Evolutionary conservation across 2,797 vertebrate genomes (phyloP).

Genomic region (Poeciliopsis paucimaculata): DNA sequence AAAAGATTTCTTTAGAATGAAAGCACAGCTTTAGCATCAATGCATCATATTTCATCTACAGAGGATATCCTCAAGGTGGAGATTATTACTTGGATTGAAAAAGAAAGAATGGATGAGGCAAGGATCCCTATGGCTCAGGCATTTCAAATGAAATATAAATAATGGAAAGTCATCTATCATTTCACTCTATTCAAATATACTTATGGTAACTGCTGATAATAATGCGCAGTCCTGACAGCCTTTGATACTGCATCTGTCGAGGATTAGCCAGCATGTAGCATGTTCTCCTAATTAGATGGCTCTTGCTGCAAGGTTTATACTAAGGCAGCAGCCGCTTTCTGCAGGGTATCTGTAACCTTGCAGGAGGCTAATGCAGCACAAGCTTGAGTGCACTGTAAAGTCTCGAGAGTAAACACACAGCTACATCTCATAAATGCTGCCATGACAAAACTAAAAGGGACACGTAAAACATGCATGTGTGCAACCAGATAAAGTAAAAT

Average conservation of each 20-base stretch:
- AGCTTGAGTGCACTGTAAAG: constrained; percentile 18
- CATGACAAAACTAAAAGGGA: constrained; percentile 15
- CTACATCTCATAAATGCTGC: constrained; percentile 13
- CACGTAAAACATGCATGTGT: constrained; percentile 1
- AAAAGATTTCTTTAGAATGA: constrained; percentile 33
- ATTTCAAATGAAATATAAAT: constrained; percentile 60
- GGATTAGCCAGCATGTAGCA: constrained; percentile 68
- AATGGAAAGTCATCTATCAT: constrained; percentile 52
- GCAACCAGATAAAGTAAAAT: background rate
- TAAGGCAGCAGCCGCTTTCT: constrained; percentile 39
- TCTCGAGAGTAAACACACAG: constrained; percentile 1
- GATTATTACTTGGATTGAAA: constrained; percentile 47
- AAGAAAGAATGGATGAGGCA: constrained; percentile 3
- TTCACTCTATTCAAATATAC: constrained; percentile 55
- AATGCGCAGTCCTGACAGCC: constrained; percentile 42
- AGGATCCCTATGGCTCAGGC: constrained; percentile 50
- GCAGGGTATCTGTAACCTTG: constrained; percentile 49
- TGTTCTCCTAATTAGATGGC: constrained; percentile 72
- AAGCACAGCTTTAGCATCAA: constrained; percentile 27
- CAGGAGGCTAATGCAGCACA: constrained; percentile 30
- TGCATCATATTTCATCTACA: constrained; percentile 49
- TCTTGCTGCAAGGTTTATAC: constrained; percentile 58
- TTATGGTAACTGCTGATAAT: constrained; percentile 57
- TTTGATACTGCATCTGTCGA: constrained; percentile 73
- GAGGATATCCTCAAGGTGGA: constrained; percentile 36